Base-by-base conservation (phyloP, 2,888 invertebrate genomes). In the Platycheirus rosarum region DNA sequence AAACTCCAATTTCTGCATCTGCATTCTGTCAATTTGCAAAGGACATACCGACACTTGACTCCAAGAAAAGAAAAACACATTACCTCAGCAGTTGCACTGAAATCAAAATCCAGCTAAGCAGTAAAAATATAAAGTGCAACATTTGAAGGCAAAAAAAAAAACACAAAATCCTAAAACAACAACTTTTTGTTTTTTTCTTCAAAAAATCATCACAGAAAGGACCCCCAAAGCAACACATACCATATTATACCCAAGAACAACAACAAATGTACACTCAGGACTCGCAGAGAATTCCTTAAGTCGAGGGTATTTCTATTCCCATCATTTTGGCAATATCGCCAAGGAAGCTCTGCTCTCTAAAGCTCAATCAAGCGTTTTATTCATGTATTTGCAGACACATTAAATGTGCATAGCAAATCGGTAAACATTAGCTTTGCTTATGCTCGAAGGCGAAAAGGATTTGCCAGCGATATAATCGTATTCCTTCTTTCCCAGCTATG, bases 331-430 rank as follows among this genome's bases (percentile, higher is more conserved):
- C 77, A 77, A 76, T 82, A 76, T 82, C 82, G 76, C 71, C 71
- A 73, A 77, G 77, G 55, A 76, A 68, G 63, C 82, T 62, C 77
- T 82, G 63, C 82, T 62, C 77, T 82, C 82, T 82, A 40, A 55
- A 82, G 85, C 85, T 85, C 85, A 85, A 85, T 85, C 85, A 85
- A 80, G 84, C 85, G 82, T 84, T 85, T 84, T 84, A 84, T 85
- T 84, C 84, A 70, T 77, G 76, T 85, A 85, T 82, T 85, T 85
- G 77, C 84, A 84, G 84, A 85, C 85, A 85, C 85, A 85, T 85
- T 85, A 85, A 85, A 85, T 85, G 85, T 82, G 85, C 85, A 85
- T 85, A 79, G 85, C 77, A 85, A 80, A 84, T 84, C 84, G 80
- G 85, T 77, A 85, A 85, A 85, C 85, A 85, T 85, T 85, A 84